These are phyloP conservation scores for Tenodera sinensis DNA, from an alignment of 2,888 invertebrate genomes.

Conservation along the genomic window DNA sequence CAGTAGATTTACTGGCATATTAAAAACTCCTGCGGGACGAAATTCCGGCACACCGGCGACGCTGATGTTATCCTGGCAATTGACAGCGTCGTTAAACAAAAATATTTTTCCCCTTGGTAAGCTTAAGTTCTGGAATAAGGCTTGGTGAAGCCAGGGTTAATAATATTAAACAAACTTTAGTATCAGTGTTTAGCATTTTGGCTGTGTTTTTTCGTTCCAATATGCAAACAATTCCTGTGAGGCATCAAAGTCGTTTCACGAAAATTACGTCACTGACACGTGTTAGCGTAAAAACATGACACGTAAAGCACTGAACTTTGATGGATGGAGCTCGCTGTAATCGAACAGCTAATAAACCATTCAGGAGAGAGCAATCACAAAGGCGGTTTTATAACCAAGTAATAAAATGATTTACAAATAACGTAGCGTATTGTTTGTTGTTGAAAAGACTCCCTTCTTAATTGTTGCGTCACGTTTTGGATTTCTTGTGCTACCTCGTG, in stretches of 20 bases:
- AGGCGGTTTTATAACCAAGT: not conserved
- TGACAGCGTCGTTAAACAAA: no score
- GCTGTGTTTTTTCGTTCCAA: not conserved
- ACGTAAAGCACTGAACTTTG: not conserved
- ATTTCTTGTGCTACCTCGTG: not conserved
- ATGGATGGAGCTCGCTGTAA: not conserved
- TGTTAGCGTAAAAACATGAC: not conserved
- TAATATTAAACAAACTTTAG: no score
- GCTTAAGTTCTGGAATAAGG: no score
- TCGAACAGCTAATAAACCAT: not conserved
- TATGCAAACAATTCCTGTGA: not conserved
- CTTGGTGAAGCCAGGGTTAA: no score
- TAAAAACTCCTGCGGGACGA: no score
- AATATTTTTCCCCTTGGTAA: no score
- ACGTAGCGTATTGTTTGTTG: not conserved
- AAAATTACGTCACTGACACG: not conserved
- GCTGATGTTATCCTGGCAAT: no score
- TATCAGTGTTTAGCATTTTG: no score
- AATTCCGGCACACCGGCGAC: no score
- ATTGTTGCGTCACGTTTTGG: not conserved
- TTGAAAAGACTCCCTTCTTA: not conserved
- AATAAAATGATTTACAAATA: not conserved
- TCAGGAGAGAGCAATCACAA: not conserved
- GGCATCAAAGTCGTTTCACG: not conserved
- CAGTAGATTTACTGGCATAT: no score